Conservation (phyloP, 2,888 invertebrate genomes). For the Drosophila diplacantha region DNA sequence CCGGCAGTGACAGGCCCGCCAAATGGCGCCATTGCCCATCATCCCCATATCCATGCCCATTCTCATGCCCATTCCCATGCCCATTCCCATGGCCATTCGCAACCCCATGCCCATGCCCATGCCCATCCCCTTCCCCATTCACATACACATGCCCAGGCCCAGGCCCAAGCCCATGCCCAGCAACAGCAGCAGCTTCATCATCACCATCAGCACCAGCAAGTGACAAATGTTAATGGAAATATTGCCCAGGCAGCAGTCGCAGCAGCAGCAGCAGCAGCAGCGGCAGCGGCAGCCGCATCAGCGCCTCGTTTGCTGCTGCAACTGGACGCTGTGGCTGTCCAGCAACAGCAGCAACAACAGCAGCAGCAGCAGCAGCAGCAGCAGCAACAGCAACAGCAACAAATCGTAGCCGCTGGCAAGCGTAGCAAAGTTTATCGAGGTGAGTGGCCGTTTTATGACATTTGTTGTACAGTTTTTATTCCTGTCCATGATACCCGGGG, state of each 20-base stretch:
- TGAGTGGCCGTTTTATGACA: constrained; percentile 79
- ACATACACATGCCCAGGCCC: constrained; percentile 21
- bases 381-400: constrained; percentile 46
- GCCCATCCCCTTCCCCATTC: constrained; percentile 35
- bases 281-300: constrained; percentile 36
- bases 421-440: constrained; percentile 87
- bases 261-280: constrained; percentile 37
- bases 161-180: constrained; percentile 21
- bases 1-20: constrained; percentile 52
- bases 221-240: constrained; percentile 65
- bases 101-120: constrained; percentile 35
- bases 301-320: constrained; percentile 83
- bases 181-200: constrained; percentile 44
- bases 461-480: constrained; percentile 51
- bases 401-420: constrained; percentile 80
- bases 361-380: constrained; percentile 75
- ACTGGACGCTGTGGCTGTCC: constrained; percentile 87
- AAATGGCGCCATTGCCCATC: constrained; percentile 51
- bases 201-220: constrained; percentile 47
- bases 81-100: constrained; percentile 32
- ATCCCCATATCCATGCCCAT: constrained; percentile 45
- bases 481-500: constrained; percentile 33
- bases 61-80: constrained; percentile 31
- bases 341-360: constrained; percentile 55
- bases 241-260: constrained; percentile 49